Conservation (phyloP, 2,113 vertebrate genomes). For the Rissa tridactyla region DNA sequence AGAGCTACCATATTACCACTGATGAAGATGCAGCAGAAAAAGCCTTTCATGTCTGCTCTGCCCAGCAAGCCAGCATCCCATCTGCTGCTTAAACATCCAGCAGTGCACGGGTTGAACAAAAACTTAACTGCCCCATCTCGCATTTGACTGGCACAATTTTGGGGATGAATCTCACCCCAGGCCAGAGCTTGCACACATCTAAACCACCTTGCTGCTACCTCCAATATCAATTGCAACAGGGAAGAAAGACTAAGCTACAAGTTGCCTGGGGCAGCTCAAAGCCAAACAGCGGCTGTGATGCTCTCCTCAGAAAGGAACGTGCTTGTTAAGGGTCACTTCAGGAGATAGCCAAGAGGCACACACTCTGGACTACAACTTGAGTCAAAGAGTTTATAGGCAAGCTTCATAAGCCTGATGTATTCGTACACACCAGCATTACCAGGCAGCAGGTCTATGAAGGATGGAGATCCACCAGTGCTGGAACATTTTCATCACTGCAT, state of each 20-base stretch:
- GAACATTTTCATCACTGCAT: not conserved
- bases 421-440: not conserved
- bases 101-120: not conserved
- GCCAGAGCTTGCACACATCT: not conserved
- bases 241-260: not conserved
- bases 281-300: not conserved
- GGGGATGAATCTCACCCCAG: not conserved
- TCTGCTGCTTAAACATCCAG: accelerated
- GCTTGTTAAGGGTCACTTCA: not conserved
- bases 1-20: not conserved
- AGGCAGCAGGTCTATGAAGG: not conserved
- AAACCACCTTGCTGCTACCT: not conserved
- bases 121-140: not conserved
- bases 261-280: not conserved
- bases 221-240: accelerated
- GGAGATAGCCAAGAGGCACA: accelerated
- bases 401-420: accelerated
- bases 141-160: not conserved
- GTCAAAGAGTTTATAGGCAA: not conserved
- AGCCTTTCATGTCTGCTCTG: not conserved
- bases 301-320: not conserved
- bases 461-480: not conserved
- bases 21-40: not conserved
- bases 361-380: not conserved
- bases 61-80: not conserved